Evolutionary conservation across 2,797 vertebrate genomes (phyloP), one percentile per base, ranked within the genome.

Genomic region (Lepidocolaptes lacrymiger): DNA sequence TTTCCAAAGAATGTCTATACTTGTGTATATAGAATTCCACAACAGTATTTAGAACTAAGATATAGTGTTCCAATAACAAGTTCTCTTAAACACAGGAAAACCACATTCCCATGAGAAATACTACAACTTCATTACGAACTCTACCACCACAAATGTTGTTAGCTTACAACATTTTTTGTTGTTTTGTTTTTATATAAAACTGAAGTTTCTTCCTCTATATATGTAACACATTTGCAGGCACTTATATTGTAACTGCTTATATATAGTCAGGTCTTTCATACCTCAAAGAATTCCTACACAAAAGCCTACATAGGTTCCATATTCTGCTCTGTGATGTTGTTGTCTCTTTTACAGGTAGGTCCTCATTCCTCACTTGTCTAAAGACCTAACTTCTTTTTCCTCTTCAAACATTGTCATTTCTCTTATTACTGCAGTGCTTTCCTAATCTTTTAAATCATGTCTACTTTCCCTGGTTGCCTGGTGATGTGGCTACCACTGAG

Each of bases 301-400:
- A 69, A 34, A 59, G 44, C 85, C 30, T n/a, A 55, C 0, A 0
- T 2, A 3, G 13, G 6, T 71, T 85, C 32, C 20, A 27, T 17
- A 44, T 62, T 69, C 34, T 72, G 18, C 10, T 64, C 1, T 24
- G 9, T 2, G 0, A 21, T 12, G 8, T 17, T 32, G 7, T 7
- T 78, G 13, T 28, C 26, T 54, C 22, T 68, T 88, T 86, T 77
- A n/a, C n/a, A 54, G 2, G 17, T 39, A 54, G 2, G 17, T 39
- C 18, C 26, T 49, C 28, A 51, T 68, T 74, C 19, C n/a, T 59
- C 39, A 34, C 10, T 80, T 88, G 15, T 49, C 66, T 72, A 26
- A 79, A 88, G 24, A 64, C 12, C 13, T 85, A 32, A 32, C 18
- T 52, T 24, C 19, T 72, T 82, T 79, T 72, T 37, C 9, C 49